phyloP scores from a whole-genome alignment of 2,113 vertebrate species.

The Turdus rufiventris region DNA sequence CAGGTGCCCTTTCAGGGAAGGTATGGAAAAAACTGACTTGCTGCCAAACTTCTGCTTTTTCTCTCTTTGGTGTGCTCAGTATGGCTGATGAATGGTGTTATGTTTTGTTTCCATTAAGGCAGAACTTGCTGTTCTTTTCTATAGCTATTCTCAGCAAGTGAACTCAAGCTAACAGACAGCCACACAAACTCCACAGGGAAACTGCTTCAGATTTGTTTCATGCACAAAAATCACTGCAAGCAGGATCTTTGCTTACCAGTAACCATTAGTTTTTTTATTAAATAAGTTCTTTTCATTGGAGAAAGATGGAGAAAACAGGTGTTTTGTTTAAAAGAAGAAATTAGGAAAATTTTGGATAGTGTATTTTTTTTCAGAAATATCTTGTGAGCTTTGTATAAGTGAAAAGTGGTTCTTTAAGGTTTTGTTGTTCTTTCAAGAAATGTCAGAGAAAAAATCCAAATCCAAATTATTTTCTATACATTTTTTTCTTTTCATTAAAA shows the following conservation, averaged over 20 bases:
- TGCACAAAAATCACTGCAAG: not conserved
- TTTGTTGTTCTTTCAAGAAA: not conserved
- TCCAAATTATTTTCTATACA: not conserved
- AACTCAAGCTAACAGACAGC: not conserved
- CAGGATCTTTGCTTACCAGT: not conserved
- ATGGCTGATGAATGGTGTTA: constrained; percentile 3
- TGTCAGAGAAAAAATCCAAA: not conserved
- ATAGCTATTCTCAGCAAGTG: not conserved
- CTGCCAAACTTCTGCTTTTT: constrained; percentile 38
- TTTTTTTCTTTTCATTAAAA: not conserved
- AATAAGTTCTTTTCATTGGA: not conserved
- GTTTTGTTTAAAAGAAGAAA: not conserved
- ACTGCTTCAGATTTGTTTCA: not conserved
- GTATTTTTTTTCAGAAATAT: not conserved
- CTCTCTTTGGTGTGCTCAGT: not conserved
- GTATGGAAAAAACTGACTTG: not conserved
- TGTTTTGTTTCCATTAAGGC: constrained; percentile 23
- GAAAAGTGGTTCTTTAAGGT: not conserved
- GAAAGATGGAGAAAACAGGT: not conserved
- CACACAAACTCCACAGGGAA: not conserved
- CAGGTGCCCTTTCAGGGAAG: not conserved
- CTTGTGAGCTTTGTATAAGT: not conserved
- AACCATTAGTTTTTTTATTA: not conserved
- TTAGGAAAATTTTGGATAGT: not conserved
- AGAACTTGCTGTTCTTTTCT: constrained; percentile 40